A percentile compares a stretch with the other conserved stretches of the same genome.
Evolutionary conservation across 2,797 vertebrate genomes (phyloP).

Genomic region (Danio kyathit): DNA sequence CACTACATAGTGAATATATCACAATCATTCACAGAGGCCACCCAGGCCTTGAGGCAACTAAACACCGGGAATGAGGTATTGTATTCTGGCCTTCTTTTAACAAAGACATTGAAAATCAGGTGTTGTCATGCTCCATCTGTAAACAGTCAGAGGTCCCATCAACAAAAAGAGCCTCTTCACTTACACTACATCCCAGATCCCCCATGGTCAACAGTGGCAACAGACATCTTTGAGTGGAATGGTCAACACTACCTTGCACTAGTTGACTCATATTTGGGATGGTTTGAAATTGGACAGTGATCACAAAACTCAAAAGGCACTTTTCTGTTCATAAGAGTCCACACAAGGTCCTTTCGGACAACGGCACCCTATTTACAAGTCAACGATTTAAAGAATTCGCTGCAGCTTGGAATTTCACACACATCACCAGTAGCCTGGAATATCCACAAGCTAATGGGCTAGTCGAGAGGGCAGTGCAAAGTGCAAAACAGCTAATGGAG

Average conservation of each 20-base stretch:
- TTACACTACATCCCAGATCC: slow-evolving; percentile 30
- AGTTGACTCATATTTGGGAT: slow-evolving; percentile 30
- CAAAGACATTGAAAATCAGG: slow-evolving; percentile 3
- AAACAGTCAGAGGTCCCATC: slow-evolving; percentile 43
- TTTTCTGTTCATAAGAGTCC: slow-evolving; percentile 22
- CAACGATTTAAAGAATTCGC: slow-evolving; percentile 13
- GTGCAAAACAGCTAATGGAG: slow-evolving; percentile 34
- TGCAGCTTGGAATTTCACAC: slow-evolving; percentile 3
- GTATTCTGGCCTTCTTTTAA: slow-evolving; percentile 37
- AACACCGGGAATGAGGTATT: slow-evolving; percentile 8
- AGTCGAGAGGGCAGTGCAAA: slow-evolving; percentile 17
- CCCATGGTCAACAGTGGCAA: slow-evolving; percentile 39
- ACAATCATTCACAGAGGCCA: slow-evolving; percentile 37
- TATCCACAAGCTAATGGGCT: slow-evolving; percentile 33
- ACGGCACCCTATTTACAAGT: background rate
- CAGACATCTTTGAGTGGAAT: slow-evolving; percentile 46
- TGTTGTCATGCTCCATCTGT: slow-evolving; percentile 14
- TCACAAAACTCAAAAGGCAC: slow-evolving; percentile 31
- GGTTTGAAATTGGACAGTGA: slow-evolving; percentile 37
- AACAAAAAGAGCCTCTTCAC: slow-evolving; percentile 42
- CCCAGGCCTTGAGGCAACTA: slow-evolving; percentile 34
- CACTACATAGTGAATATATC: slow-evolving; percentile 17
- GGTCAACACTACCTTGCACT: slow-evolving; percentile 29
- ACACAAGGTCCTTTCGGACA: slow-evolving; percentile 24
- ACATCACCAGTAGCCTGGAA: slow-evolving; percentile 11